These are phyloP conservation scores for Arctia plantaginis DNA, from an alignment of 2,888 invertebrate genomes.

Conservation along the genomic window DNA sequence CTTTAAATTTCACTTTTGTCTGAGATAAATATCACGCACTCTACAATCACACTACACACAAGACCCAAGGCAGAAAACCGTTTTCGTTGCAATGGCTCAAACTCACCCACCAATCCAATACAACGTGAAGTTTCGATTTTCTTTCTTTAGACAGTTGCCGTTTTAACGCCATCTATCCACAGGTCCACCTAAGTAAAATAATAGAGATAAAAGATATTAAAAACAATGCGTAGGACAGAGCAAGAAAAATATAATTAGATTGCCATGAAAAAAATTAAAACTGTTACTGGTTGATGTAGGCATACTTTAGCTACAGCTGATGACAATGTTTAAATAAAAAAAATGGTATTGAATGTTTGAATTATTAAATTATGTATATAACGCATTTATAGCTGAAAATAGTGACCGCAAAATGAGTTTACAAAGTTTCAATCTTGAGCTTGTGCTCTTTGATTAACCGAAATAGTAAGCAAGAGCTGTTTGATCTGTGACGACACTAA, in stretches of 20 bases:
- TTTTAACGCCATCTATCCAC: slow-evolving; percentile 65
- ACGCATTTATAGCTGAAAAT: not conserved
- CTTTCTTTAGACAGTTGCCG: slow-evolving; percentile 56
- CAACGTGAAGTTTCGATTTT: slow-evolving; percentile 72
- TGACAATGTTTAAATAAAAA: not conserved
- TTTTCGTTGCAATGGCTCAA: slow-evolving; percentile 77
- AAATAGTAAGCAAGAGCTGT: no score
- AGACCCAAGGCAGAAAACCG: slow-evolving; percentile 85
- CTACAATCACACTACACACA: slow-evolving; percentile 79
- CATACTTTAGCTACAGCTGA: not conserved
- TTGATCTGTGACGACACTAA: no score
- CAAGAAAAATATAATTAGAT: not conserved
- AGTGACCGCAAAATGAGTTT: not conserved
- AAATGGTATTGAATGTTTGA: not conserved
- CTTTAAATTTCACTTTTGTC: slow-evolving; percentile 71
- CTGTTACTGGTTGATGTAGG: not conserved
- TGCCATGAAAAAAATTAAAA: slow-evolving; percentile 23
- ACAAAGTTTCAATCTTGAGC: no score
- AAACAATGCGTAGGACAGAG: slow-evolving; percentile 16
- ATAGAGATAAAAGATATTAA: slow-evolving; percentile 6
- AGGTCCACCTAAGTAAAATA: not conserved
- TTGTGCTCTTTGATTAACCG: no score
- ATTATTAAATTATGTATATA: not conserved
- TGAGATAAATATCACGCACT: slow-evolving; percentile 77
- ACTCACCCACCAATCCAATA: slow-evolving; percentile 52